Evolutionary conservation across 2,888 invertebrate species (phyloP), one percentile per base, ranked within the genome.

Genomic region (Ochropleura plecta): DNA sequence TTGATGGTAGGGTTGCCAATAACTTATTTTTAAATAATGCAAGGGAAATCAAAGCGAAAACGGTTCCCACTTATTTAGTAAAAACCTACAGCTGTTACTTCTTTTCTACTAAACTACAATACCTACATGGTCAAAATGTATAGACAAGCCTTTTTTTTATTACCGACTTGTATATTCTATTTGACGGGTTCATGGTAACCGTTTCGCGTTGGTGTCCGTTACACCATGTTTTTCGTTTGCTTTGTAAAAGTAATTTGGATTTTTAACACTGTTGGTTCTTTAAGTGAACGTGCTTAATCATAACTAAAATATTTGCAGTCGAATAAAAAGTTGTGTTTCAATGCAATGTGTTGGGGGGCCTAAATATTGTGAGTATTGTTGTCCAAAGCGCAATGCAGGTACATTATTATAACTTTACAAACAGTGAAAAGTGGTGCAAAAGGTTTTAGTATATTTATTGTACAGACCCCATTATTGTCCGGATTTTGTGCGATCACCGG

Each of bases 361-460:
- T n/a, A 74, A 8, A 40, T 46, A 60, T 49, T 64, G n/a, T 66
- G 20, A 20, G 5, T 42, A 51, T 49, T 16, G 53, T 40, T 63
- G 5, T 70, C 78, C n/a, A 70, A 78, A 76, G 71, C 79, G 55
- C 79, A 76, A 78, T 76, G 62, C 79, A 76, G 79, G 79, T 71
- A 49, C n/a, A 49, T 48, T 42, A 16, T 46, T 59, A n/a, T 12
- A 55, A 14, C n/a, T 20, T 44, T 16, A 49, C 14, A 20, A 10
- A 51, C 30, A 51, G 5, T 76, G 44, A 46, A 20, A 49, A 67
- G 7, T 65, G 18, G 20, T 53, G 44, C 20, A 57, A n/a, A 3
- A 8, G 12, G 14, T 16, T 48, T n/a, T 18, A 59, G 10, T 18
- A 16, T 14, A 59, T 60, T 71, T 30, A 70, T n/a, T 44, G n/a